Evolutionary conservation across 2,113 vertebrate genomes (phyloP).

Genomic region (Campylomormyrus tamandua): DNA sequence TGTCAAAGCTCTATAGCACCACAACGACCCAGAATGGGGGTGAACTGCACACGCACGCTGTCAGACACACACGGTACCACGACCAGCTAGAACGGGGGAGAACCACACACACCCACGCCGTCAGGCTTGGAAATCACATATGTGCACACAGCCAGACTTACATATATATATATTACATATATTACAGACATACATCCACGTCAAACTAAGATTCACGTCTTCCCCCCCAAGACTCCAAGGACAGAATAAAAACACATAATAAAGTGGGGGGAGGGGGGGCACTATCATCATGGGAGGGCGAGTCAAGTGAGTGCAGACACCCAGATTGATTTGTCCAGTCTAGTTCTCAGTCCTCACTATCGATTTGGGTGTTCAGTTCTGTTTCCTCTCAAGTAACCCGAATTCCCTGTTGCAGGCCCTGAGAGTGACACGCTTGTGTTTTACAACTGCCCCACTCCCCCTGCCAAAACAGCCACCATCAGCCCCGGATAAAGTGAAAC

Average conservation of each 20-base stretch:
- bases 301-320: neutral
- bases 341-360: neutral
- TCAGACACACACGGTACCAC: neutral
- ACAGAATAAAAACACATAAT: neutral
- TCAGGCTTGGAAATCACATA: neutral
- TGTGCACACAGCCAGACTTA: neutral
- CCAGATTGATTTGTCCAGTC: neutral
- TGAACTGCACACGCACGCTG: neutral
- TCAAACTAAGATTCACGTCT: neutral
- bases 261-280: neutral
- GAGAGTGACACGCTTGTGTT: neutral
- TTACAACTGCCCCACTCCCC: neutral
- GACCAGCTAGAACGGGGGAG: neutral
- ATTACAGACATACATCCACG: neutral
- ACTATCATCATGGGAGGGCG: neutral
- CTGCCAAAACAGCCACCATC: neutral
- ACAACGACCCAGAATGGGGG: conserved; percentile 58
- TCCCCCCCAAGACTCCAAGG: neutral
- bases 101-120: neutral
- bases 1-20: neutral
- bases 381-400: neutral
- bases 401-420: neutral
- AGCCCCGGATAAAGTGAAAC: neutral
- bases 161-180: too few species aligned
- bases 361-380: neutral